Evolutionary conservation across 2,797 vertebrate species (phyloP).

Genomic region (Gymnothorax javanicus): DNA sequence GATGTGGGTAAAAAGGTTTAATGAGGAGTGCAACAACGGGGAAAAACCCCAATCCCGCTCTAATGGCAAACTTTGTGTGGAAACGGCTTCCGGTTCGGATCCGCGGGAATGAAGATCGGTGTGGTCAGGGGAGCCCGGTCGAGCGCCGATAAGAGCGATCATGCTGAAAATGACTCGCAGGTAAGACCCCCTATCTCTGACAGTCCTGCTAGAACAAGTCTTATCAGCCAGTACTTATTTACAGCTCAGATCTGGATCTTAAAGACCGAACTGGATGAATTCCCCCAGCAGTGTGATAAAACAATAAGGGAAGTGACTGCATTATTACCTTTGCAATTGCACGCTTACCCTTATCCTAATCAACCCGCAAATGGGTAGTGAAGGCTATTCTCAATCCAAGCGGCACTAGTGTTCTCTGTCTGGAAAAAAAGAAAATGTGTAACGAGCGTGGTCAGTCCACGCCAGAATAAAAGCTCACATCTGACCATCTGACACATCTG

Average conservation of each 20-base stretch:
- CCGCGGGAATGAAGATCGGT: conserved; percentile 55
- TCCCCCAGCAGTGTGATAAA: conserved; percentile 62
- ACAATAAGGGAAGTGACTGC: conserved; percentile 51
- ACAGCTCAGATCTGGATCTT: conserved; percentile 73
- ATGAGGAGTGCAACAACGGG: conserved; percentile 32
- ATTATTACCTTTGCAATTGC: conserved; percentile 56
- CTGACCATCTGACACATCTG: neutral
- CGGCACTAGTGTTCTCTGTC: conserved; percentile 36
- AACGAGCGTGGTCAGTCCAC: neutral
- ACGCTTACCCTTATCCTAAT: conserved; percentile 57
- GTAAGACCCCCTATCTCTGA: conserved; percentile 77
- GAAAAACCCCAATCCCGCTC: conserved; percentile 70
- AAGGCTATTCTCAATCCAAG: conserved; percentile 53
- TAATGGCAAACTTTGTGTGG: conserved; percentile 75
- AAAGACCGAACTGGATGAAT: conserved; percentile 72
- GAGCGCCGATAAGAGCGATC: conserved; percentile 77
- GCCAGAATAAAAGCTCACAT: neutral
- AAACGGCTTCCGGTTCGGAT: conserved; percentile 43
- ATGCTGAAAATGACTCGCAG: conserved; percentile 81
- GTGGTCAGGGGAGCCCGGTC: conserved; percentile 70
- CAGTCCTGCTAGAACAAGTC: conserved; percentile 76
- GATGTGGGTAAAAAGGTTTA: conserved; percentile 40
- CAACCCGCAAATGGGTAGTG: conserved; percentile 47
- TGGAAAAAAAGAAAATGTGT: neutral
- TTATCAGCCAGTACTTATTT: conserved; percentile 65